phyloP scores from a whole-genome alignment of 2,888 invertebrate genomes.

The Dascillus cervinus region DNA sequence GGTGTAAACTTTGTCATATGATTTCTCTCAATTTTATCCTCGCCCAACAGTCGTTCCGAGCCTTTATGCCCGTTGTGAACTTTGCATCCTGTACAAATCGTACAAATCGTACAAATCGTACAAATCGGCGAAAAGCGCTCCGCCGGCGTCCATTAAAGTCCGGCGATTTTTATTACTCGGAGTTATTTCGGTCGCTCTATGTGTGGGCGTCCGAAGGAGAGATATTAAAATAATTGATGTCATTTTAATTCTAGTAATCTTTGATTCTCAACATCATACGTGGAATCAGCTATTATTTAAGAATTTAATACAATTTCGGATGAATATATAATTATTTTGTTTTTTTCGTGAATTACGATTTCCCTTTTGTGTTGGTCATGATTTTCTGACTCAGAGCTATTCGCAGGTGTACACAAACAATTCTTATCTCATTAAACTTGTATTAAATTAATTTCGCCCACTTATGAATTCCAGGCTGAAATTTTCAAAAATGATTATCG shows the following conservation, averaged over 20 bases:
- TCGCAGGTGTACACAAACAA: too few relatives aligned
- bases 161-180: not conserved
- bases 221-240: slow-evolving; percentile 26
- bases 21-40: slow-evolving; percentile 19
- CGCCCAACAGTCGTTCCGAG: slow-evolving; percentile 20
- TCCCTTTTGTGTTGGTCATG: slow-evolving; percentile 8
- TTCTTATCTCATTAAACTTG: too few relatives aligned
- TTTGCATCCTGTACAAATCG: not conserved
- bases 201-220: slow-evolving; percentile 18
- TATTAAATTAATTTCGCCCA: too few relatives aligned
- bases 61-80: slow-evolving; percentile 10
- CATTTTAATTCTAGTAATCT: slow-evolving; percentile 27
- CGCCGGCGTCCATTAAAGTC: not conserved
- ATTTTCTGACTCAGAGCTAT: too few relatives aligned
- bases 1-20: slow-evolving; percentile 41
- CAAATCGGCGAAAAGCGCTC: not conserved
- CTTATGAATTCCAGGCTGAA: too few relatives aligned
- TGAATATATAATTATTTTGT: slow-evolving; percentile 19
- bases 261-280: slow-evolving; percentile 18
- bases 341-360: slow-evolving; percentile 12
- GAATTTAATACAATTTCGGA: slow-evolving; percentile 20
- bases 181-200: slow-evolving; percentile 1
- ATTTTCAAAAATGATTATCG: too few relatives aligned
- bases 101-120: not conserved
- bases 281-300: slow-evolving; percentile 17